These are phyloP conservation scores for Bovichtus diacanthus DNA, from an alignment of 2,797 vertebrate genomes.

Conservation along the genomic window DNA sequence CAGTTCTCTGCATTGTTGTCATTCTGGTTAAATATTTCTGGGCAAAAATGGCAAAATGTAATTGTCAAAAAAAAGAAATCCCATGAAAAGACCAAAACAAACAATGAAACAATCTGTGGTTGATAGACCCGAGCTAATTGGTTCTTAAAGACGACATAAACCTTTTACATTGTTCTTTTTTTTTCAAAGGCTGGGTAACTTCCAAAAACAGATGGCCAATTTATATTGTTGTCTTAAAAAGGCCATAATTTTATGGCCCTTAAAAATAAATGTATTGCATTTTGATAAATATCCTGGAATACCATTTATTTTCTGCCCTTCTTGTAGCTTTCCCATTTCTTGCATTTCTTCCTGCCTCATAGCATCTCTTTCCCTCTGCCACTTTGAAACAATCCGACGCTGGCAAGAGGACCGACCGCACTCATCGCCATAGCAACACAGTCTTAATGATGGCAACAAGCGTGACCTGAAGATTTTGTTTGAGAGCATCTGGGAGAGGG, in stretches of 20 bases:
- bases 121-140: not conserved
- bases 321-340: conserved; percentile 12
- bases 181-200: not conserved
- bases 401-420: conserved; percentile 68
- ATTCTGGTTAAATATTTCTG: not conserved
- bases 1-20: not conserved
- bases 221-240: not conserved
- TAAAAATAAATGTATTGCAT: not conserved
- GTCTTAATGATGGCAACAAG: conserved; percentile 83
- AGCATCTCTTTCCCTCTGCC: conserved; percentile 53
- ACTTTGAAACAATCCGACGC: conserved; percentile 74
- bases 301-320: conserved; percentile 10
- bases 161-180: not conserved
- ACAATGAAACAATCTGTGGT: not conserved
- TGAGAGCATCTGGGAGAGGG: conserved; percentile 72
- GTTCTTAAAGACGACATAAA: not conserved
- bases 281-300: not conserved
- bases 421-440: conserved; percentile 79
- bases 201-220: not conserved
- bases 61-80: not conserved
- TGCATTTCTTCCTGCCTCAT: conserved; percentile 30
- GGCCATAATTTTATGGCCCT: not conserved
- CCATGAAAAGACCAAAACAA: not conserved
- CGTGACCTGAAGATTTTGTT: conserved; percentile 79
- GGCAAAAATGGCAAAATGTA: not conserved